These are phyloP conservation scores for Bombyx mandarina DNA, from an alignment of 1,140 invertebrate species.

Conservation along the genomic window DNA sequence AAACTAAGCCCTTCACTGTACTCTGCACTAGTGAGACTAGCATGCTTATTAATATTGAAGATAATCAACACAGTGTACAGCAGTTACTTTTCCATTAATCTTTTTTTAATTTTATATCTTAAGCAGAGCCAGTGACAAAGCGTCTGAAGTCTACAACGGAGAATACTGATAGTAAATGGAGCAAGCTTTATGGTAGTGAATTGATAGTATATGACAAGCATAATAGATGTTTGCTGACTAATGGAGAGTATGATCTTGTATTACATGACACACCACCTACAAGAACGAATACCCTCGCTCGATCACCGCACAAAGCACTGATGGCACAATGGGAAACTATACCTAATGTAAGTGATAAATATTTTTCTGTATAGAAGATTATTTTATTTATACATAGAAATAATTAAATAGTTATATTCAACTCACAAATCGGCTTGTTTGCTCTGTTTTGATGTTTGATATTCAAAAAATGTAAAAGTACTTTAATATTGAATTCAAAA, in stretches of 20 bases:
- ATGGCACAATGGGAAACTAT: slow-evolving; percentile 84
- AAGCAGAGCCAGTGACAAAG: slow-evolving; percentile 48
- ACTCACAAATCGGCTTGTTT: neutral
- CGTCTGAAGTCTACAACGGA: slow-evolving; percentile 51
- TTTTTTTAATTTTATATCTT: too few species aligned
- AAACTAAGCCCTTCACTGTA: too few species aligned
- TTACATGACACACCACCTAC: slow-evolving; percentile 79
- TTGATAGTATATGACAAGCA: slow-evolving; percentile 93
- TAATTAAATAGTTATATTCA: too few species aligned
- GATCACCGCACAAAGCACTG: slow-evolving; percentile 65
- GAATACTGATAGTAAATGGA: slow-evolving; percentile 67
- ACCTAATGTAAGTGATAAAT: slow-evolving; percentile 74
- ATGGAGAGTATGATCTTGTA: slow-evolving; percentile 91
- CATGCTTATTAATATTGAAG: too few species aligned
- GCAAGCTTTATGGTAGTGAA: slow-evolving; percentile 85
- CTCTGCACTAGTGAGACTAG: too few species aligned
- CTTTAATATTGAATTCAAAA: too few species aligned
- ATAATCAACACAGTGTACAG: too few species aligned
- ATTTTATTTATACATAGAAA: neutral
- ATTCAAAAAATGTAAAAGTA: neutral
- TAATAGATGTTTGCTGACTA: slow-evolving; percentile 85
- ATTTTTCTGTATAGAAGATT: neutral
- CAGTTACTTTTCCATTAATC: too few species aligned
- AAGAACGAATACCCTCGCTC: slow-evolving; percentile 49
- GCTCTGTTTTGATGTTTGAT: neutral